These are phyloP conservation scores for Brachyrhaphis roseni DNA, from an alignment of 2,797 vertebrate species.

Conservation along the genomic window DNA sequence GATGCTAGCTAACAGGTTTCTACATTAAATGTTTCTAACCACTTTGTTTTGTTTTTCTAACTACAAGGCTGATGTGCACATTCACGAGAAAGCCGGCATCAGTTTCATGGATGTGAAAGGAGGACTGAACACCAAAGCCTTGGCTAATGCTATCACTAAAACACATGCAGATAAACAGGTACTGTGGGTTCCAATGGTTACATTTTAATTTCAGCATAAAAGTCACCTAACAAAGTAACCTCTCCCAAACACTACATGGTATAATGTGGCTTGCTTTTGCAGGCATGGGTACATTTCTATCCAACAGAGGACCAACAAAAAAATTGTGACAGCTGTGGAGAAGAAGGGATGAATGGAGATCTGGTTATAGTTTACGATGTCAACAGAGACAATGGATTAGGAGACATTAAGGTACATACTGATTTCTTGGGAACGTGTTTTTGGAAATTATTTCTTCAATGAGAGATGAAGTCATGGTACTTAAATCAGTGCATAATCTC, in stretches of 20 bases:
- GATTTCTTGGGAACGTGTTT: neutral
- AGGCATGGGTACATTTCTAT: slow-evolving; percentile 79
- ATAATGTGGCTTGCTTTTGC: slow-evolving; percentile 14
- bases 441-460: neutral
- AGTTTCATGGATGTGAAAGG: slow-evolving; percentile 73
- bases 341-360: slow-evolving; percentile 79
- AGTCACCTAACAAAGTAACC: neutral
- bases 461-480: neutral
- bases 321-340: slow-evolving; percentile 70
- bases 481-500: no score
- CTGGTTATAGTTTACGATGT: slow-evolving; percentile 81
- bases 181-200: fast-evolving
- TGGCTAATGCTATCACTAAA: slow-evolving; percentile 71
- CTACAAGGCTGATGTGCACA: slow-evolving; percentile 77
- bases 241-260: neutral
- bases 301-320: slow-evolving; percentile 78
- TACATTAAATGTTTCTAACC: neutral
- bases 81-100: slow-evolving; percentile 75
- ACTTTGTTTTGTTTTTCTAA: neutral
- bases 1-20: neutral
- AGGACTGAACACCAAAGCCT: slow-evolving; percentile 63
- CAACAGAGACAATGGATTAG: slow-evolving; percentile 63
- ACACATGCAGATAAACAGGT: slow-evolving; percentile 66
- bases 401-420: slow-evolving; percentile 73
- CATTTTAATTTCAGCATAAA: neutral